A percentile compares a stretch with the other conserved stretches of the same genome.
Conservation (phyloP, 2,888 invertebrate species). For the Patella pellucida region DNA sequence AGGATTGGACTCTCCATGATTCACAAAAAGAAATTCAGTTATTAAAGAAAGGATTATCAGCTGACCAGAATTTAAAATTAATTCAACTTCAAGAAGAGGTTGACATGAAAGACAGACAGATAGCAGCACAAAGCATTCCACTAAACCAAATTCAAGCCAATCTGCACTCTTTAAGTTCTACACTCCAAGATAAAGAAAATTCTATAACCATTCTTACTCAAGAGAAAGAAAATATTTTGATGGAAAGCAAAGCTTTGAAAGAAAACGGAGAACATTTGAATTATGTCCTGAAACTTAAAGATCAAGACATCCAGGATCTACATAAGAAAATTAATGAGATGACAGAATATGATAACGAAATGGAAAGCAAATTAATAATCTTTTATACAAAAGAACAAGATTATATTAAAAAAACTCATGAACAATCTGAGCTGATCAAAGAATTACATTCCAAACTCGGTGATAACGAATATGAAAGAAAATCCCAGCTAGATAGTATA, state of each 20-base stretch:
- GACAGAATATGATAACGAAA: neutral
- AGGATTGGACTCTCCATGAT: conserved; percentile 4
- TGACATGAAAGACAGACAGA: conserved; percentile 29
- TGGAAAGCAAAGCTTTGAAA: neutral
- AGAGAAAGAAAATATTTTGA: neutral
- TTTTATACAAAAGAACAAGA: neutral
- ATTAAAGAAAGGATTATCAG: conserved; percentile 16
- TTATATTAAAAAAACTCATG: neutral
- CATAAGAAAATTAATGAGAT: neutral
- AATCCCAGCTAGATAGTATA: neutral
- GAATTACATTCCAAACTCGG: neutral
- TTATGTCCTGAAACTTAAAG: neutral
- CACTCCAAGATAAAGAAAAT: neutral
- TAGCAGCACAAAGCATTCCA: neutral
- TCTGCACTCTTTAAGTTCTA: neutral
- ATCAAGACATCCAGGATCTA: neutral
- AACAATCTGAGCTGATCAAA: neutral
- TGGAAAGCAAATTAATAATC: neutral
- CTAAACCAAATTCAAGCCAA: neutral
- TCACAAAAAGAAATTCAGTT: conserved; percentile 13
- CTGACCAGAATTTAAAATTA: conserved; percentile 32
- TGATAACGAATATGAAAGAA: neutral
- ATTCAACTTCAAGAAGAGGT: conserved; percentile 35
- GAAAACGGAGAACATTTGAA: neutral
- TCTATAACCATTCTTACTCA: neutral